Evolutionary conservation across 2,888 invertebrate genomes (phyloP), one percentile per base, ranked within the genome.

Genomic region (Ptilodon capucinus): DNA sequence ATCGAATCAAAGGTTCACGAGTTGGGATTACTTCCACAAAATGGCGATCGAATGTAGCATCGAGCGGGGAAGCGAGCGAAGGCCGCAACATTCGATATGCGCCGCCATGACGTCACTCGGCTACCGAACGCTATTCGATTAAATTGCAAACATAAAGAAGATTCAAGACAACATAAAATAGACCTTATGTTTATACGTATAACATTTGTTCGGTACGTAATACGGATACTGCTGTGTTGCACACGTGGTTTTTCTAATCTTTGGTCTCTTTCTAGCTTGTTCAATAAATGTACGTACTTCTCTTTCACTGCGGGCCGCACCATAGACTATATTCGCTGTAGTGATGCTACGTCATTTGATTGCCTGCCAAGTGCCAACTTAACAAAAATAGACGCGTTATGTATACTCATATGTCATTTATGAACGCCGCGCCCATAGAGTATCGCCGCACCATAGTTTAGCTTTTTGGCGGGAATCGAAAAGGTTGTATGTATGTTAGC

Each of bases 1-100:
- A 87, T 86, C 84, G 86, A 86, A 81, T 85, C 75, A 81, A 81
- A 75, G 55, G 9, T 25, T 72, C 71, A 74, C 76, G 72, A 79
- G 61, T 71, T 61, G 59, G 39, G 45, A 56, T 54, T 56, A 56
- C 57, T 48, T 56, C 55, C 62, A 69, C 77, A 81, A 80, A 71
- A 81, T 81, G 81, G 81, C 81, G 84, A 80, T 78, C 72, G 78
- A 83, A 66, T 75, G 56, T 62, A 70, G 54, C 68, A 81, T 76
- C 81, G 78, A 77, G 71, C 69, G 60, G 59, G 54, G 57, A 54
- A 59, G 56, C 59, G 59, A 66, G 54, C 67, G 60, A 64, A 46
- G 57, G 68, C 69, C 73, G n/a, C 75, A 72, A 76, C 71, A 74
- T 68, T 77, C 81, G 78, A 74, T 71, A 60, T 32, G 55, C 46